These are phyloP conservation scores for Sipha maydis DNA, from an alignment of 2,888 invertebrate genomes.

Conservation along the genomic window DNA sequence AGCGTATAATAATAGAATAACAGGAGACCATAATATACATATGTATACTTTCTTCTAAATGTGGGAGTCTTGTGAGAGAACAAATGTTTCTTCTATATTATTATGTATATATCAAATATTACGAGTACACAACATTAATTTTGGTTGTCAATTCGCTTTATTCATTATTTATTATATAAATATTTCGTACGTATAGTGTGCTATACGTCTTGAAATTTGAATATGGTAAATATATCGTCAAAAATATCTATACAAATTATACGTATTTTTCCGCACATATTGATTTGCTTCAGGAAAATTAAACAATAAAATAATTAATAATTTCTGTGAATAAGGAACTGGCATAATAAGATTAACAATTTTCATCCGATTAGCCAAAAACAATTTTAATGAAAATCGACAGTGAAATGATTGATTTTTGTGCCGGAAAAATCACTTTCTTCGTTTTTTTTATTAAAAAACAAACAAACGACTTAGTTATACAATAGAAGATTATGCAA, in stretches of 20 bases:
- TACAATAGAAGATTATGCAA: too few relatives aligned
- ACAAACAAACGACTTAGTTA: too few relatives aligned
- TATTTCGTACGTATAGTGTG: not conserved
- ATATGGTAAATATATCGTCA: not conserved
- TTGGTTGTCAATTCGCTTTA: not conserved
- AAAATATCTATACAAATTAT: not conserved
- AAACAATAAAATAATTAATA: not conserved
- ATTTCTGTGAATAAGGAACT: too few relatives aligned
- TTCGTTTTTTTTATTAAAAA: too few relatives aligned
- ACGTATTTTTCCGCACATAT: not conserved
- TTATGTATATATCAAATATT: not conserved
- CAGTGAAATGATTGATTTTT: too few relatives aligned
- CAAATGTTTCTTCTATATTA: not conserved
- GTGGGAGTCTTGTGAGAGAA: not conserved
- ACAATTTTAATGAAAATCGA: too few relatives aligned
- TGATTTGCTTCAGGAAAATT: not conserved
- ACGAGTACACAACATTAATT: not conserved
- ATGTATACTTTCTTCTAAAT: not conserved
- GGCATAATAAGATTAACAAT: too few relatives aligned
- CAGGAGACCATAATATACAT: not conserved
- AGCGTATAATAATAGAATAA: not conserved
- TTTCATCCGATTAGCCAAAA: too few relatives aligned
- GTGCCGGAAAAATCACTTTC: too few relatives aligned
- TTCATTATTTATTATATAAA: too few relatives aligned
- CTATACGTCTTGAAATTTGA: not conserved